These are phyloP conservation scores for Drosophila elegans DNA, from an alignment of 1,140 invertebrate genomes.

Conservation along the genomic window DNA sequence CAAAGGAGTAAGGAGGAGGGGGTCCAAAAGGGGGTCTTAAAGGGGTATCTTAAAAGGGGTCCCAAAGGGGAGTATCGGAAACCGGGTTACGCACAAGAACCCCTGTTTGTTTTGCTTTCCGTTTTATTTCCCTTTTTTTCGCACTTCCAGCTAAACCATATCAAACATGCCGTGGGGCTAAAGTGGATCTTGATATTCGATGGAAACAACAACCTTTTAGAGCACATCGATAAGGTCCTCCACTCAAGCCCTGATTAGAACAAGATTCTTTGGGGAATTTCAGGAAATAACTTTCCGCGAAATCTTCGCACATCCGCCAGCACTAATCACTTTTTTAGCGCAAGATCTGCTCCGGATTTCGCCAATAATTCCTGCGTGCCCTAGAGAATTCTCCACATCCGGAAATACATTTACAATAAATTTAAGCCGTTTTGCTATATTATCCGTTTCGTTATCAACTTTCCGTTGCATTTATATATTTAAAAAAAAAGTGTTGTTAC, in stretches of 20 bases:
- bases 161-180: conserved; percentile 3
- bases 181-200: background rate
- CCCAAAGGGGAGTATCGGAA: conserved; percentile 18
- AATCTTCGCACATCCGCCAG: background rate
- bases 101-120: conserved; percentile 13
- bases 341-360: background rate
- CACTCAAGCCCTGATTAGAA: background rate
- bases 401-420: no score
- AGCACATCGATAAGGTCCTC: conserved; percentile 8
- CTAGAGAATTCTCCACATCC: background rate
- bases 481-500: no score
- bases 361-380: background rate
- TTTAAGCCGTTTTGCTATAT: background rate
- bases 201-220: background rate
- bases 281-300: background rate
- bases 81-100: conserved; percentile 59
- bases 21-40: no score
- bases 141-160: conserved; percentile 21
- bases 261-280: background rate
- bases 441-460: background rate
- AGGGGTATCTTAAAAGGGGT: background rate
- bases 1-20: background rate
- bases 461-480: no score
- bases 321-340: background rate
- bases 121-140: conserved; percentile 1